phyloP scores from a whole-genome alignment of 2,888 invertebrate species.

The Drosophila quinaria region DNA sequence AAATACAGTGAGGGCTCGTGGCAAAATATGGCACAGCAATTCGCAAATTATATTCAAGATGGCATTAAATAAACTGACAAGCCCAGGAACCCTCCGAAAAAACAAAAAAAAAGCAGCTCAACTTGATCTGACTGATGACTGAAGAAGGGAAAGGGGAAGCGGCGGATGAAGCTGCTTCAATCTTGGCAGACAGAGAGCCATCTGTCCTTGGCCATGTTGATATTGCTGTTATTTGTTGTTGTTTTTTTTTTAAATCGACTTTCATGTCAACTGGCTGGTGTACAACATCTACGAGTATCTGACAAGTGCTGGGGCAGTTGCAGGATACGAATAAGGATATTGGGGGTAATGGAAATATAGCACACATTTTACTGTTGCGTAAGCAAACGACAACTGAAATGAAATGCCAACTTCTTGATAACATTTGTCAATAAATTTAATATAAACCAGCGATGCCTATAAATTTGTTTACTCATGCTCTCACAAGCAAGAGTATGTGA shows the following conservation, averaged over 20 bases:
- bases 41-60: constrained; percentile 80
- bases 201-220: constrained; percentile 53
- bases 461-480: constrained; percentile 50
- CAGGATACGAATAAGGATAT: constrained; percentile 6
- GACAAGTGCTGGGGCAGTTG: constrained; percentile 13
- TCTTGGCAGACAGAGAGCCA: constrained; percentile 39
- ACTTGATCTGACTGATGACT: constrained; percentile 19
- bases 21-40: constrained; percentile 75
- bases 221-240: constrained; percentile 69
- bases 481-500: not conserved
- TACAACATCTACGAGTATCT: constrained; percentile 58
- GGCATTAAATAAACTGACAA: constrained; percentile 80
- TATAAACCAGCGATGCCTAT: constrained; percentile 62
- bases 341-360: constrained; percentile 37
- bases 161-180: constrained; percentile 24
- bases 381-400: constrained; percentile 75
- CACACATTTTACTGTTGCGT: constrained; percentile 75
- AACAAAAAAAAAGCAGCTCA: constrained; percentile 29
- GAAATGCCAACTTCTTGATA: constrained; percentile 75
- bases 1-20: constrained; percentile 53
- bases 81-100: constrained; percentile 46
- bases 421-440: constrained; percentile 81
- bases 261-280: constrained; percentile 76
- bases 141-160: constrained; percentile 7
- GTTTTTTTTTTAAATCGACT: constrained; percentile 78